phyloP scores from a whole-genome alignment of 1,140 invertebrate genomes.

The Cyrtorhinus lividipennis region DNA sequence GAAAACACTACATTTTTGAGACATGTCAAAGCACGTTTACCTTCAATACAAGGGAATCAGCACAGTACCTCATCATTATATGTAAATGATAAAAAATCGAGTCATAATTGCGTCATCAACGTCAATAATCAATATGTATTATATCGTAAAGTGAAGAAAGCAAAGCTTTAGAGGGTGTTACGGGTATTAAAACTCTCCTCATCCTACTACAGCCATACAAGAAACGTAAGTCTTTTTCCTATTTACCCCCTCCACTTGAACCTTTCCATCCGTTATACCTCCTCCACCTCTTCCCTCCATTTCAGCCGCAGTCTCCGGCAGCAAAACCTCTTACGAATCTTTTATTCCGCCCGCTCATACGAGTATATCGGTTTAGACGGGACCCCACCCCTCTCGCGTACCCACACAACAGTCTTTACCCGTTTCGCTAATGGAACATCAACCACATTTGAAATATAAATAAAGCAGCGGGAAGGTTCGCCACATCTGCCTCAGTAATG shows the following conservation, averaged over 20 bases:
- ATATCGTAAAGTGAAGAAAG: too few relatives aligned
- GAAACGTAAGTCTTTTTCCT: background rate
- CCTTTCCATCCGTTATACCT: background rate
- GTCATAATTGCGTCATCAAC: too few relatives aligned
- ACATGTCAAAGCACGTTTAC: too few relatives aligned
- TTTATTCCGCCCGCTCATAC: background rate
- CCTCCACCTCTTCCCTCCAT: background rate
- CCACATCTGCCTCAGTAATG: background rate
- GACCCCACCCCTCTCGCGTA: background rate
- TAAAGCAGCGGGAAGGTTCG: too few relatives aligned
- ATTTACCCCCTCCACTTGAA: background rate
- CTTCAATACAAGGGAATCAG: too few relatives aligned
- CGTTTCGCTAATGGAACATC: background rate
- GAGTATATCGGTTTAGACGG: background rate
- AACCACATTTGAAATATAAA: background rate
- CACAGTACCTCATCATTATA: too few relatives aligned
- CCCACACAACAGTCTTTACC: background rate
- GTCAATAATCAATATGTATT: too few relatives aligned
- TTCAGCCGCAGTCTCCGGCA: background rate
- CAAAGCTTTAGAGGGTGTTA: too few relatives aligned
- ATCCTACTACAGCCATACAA: too few relatives aligned
- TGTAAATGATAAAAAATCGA: too few relatives aligned
- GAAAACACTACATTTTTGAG: too few relatives aligned
- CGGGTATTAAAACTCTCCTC: too few relatives aligned
- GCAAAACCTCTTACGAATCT: background rate